These are phyloP conservation scores for Cephonodes hylas DNA, from an alignment of 2,888 invertebrate genomes.

Conservation along the genomic window DNA sequence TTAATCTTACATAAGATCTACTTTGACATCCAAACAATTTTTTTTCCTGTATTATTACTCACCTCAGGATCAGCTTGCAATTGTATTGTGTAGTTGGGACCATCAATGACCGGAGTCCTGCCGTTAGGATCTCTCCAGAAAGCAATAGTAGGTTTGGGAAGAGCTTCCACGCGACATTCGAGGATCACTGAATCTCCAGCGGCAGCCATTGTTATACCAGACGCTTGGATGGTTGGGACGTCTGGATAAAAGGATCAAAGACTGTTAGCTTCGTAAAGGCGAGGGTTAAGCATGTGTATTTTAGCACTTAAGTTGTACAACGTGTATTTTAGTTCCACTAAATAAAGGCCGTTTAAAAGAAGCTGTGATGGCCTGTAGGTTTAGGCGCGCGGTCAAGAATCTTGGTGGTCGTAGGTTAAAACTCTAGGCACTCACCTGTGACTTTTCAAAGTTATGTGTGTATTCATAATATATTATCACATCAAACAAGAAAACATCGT, in stretches of 20 bases:
- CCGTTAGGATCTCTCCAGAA: slow-evolving; percentile 91
- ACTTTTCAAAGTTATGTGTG: too few species aligned
- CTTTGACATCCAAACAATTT: background rate
- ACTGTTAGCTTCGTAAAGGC: too few species aligned
- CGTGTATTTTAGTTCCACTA: too few species aligned
- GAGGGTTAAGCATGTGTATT: too few species aligned
- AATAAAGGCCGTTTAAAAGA: too few species aligned
- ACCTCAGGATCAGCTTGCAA: slow-evolving; percentile 82
- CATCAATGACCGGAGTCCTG: slow-evolving; percentile 87
- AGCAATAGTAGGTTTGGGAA: slow-evolving; percentile 89
- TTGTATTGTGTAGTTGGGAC: slow-evolving; percentile 86
- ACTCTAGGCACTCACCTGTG: too few species aligned
- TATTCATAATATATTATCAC: too few species aligned
- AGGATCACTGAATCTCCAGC: slow-evolving; percentile 88
- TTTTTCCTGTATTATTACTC: slow-evolving; percentile 19
- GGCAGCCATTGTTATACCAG: slow-evolving; percentile 88
- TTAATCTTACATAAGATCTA: background rate
- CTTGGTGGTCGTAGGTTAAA: too few species aligned
- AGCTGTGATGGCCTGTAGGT: too few species aligned
- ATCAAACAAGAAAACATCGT: too few species aligned
- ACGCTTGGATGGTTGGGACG: slow-evolving; percentile 88
- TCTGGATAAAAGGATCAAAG: slow-evolving; percentile 69
- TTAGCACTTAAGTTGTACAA: too few species aligned
- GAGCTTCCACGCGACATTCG: slow-evolving; percentile 89
- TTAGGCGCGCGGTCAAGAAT: too few species aligned